phyloP scores from a whole-genome alignment of 92 coral and sea anemone genomes.

The Chrysogorgia sp. region DNA sequence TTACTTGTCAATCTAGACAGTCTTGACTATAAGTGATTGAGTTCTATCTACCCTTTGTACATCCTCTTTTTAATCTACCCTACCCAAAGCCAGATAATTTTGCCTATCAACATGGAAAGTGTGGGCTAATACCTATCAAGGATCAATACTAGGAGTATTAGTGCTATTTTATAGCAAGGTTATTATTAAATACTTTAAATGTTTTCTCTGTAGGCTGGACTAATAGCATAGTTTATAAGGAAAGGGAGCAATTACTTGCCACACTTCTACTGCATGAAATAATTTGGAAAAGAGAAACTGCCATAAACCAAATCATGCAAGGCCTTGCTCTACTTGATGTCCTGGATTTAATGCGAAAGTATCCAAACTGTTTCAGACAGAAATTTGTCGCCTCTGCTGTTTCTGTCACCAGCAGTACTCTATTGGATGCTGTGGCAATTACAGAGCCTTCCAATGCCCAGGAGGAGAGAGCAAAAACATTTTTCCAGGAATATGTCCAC shows the following conservation, averaged over 20 bases:
- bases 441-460: not conserved
- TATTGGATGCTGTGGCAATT: not conserved
- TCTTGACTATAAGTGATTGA: too few relatives aligned
- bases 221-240: not conserved
- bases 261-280: constrained; percentile 19
- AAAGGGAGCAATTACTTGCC: constrained; percentile 5
- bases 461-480: constrained; percentile 18
- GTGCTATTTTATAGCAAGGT: too few relatives aligned
- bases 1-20: too few relatives aligned
- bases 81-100: too few relatives aligned
- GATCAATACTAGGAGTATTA: too few relatives aligned
- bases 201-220: constrained; percentile 4
- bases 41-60: too few relatives aligned
- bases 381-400: constrained; percentile 4
- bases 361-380: not conserved
- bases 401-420: not conserved
- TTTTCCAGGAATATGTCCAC: not conserved
- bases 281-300: constrained; percentile 6
- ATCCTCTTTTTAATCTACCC: too few relatives aligned
- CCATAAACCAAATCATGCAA: constrained; percentile 11
- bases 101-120: too few relatives aligned
- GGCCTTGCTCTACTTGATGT: constrained; percentile 16
- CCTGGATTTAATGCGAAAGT: not conserved
- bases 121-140: too few relatives aligned
- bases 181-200: not conserved